Conservation (phyloP, 64 coral and sea anemone species). For the Pocillopora verrucosa region DNA sequence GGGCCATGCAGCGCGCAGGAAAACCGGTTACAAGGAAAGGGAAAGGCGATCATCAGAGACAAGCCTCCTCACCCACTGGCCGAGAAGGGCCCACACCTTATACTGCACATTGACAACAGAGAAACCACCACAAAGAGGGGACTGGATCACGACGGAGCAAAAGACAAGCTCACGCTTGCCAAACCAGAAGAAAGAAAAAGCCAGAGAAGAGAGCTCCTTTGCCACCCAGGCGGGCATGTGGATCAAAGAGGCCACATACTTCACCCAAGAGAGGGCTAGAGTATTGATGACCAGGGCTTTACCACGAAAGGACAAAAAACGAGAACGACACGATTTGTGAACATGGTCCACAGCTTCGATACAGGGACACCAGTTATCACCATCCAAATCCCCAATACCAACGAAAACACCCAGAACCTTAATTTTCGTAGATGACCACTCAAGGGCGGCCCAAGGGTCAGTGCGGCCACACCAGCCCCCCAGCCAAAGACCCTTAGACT, state of each 20-base stretch:
- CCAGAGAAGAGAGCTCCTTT: rapidly evolving
- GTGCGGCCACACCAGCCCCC: conserved; percentile 10
- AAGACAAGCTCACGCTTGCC: not conserved
- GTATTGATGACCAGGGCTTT: conserved; percentile 40
- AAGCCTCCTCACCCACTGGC: not conserved
- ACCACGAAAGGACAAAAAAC: conserved; percentile 18
- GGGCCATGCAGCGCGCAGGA: too few relatives aligned
- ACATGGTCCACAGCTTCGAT: not conserved
- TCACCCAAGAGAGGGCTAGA: conserved; percentile 5
- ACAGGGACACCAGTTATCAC: conserved; percentile 14
- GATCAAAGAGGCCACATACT: too few relatives aligned
- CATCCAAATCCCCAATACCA: not conserved
- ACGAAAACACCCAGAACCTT: conserved; percentile 6
- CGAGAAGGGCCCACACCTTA: not conserved
- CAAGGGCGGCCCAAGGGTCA: not conserved
- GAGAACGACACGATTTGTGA: not conserved
- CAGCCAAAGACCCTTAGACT: too few relatives aligned
- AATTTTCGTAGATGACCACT: not conserved
- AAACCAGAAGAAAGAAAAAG: not conserved
- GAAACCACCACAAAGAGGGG: not conserved
- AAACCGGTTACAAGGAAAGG: too few relatives aligned
- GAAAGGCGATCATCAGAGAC: too few relatives aligned
- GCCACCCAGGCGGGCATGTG: not conserved
- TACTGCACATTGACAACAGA: not conserved
- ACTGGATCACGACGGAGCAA: not conserved